A percentile compares a stretch with the other conserved stretches of the same genome.
Evolutionary conservation across 2,113 vertebrate genomes (phyloP).

Genomic region (Stercorarius parasiticus): DNA sequence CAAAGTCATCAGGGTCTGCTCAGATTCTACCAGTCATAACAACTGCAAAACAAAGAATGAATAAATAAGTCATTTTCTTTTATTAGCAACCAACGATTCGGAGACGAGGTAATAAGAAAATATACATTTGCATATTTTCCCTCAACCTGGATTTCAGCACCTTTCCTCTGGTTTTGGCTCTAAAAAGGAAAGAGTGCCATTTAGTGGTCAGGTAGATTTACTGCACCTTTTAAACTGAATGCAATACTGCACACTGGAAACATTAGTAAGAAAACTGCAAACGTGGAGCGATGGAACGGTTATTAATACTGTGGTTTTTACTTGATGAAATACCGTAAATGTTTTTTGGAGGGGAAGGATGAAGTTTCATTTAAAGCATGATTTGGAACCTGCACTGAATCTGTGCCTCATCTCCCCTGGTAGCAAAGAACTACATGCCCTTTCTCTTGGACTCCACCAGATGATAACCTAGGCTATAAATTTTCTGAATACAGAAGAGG

Average conservation of each 20-base stretch:
- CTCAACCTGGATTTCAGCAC: not conserved
- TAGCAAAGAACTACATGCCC: not conserved
- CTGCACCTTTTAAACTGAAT: not conserved
- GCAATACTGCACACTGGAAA: not conserved
- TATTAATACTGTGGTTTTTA: not conserved
- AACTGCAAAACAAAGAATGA: not conserved
- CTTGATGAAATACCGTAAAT: not conserved
- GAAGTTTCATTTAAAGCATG: not conserved
- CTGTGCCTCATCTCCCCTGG: not conserved
- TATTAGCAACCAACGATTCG: not conserved
- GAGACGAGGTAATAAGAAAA: not conserved
- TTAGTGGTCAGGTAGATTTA: constrained; percentile 13
- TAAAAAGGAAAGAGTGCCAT: constrained; percentile 23
- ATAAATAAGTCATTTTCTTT: not conserved
- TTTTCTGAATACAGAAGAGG: not conserved
- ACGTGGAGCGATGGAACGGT: fast-evolving
- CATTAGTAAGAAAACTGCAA: not conserved
- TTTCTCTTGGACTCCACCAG: not conserved
- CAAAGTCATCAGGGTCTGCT: not conserved
- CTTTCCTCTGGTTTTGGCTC: not conserved
- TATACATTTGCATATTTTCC: not conserved
- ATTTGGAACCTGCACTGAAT: not conserved
- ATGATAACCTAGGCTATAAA: not conserved
- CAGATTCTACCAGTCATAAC: not conserved
- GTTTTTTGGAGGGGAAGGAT: not conserved